A percentile compares a stretch with the other conserved stretches of the same genome.
Conservation (phyloP, 1,140 invertebrate species). For the Octopus sinensis region DNA sequence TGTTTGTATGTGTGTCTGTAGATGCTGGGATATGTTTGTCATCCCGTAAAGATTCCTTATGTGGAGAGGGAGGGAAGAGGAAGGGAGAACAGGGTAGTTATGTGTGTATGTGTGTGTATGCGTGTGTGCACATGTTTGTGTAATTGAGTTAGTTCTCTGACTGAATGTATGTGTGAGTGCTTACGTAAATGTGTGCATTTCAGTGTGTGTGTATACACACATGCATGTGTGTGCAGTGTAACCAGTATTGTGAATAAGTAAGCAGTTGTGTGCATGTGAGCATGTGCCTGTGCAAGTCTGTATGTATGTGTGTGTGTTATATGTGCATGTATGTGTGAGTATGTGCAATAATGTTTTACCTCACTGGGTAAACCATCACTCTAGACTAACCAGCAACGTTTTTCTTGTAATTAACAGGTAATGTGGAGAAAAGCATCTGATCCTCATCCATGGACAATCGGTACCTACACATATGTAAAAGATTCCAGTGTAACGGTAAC, state of each 20-base stretch:
- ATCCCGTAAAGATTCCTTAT: no score
- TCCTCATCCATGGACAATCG: conserved; percentile 29
- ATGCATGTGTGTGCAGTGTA: neutral
- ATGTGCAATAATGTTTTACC: no score
- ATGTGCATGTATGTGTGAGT: no score
- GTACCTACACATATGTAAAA: conserved; percentile 24
- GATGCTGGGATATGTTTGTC: no score
- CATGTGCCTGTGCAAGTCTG: no score
- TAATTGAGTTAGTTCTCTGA: neutral
- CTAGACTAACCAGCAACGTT: neutral
- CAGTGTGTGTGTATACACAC: neutral
- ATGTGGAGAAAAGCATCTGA: conserved; percentile 33
- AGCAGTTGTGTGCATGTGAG: no score
- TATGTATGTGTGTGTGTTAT: no score
- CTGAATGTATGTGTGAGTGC: neutral
- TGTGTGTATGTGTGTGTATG: neutral
- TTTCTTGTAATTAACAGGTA: conserved; percentile 20
- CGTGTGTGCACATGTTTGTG: neutral
- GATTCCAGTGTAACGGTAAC: conserved; percentile 27
- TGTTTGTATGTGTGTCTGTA: no score
- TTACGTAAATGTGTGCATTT: neutral
- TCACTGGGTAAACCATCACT: no score
- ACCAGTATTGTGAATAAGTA: neutral
- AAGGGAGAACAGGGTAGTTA: no score
- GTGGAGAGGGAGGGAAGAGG: no score